Conservation (phyloP, 2,113 vertebrate genomes). For the Chlorocebus sabaeus region DNA sequence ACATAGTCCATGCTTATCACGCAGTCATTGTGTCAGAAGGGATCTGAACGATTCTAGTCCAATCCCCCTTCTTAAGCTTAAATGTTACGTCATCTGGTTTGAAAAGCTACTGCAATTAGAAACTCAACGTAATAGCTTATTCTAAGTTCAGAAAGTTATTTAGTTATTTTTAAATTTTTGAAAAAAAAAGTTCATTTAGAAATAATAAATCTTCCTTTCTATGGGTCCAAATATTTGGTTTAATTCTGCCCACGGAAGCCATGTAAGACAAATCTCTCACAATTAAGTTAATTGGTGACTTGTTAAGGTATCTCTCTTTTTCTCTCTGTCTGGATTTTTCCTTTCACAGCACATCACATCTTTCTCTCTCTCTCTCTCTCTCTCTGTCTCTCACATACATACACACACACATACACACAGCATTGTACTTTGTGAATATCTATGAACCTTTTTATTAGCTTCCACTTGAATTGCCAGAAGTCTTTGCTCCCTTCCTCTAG, state of each 20-base stretch:
- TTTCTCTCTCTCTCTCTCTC: neutral
- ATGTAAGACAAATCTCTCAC: neutral
- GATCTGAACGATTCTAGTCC: neutral
- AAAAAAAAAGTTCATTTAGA: neutral
- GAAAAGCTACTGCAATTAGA: neutral
- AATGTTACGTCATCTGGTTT: neutral
- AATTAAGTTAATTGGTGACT: neutral
- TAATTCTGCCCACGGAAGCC: neutral
- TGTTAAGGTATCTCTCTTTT: neutral
- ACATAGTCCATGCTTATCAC: neutral
- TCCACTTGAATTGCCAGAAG: neutral
- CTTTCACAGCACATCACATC: neutral
- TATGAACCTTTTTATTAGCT: neutral
- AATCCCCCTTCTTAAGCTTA: neutral
- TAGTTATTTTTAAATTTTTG: neutral
- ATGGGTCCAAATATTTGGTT: neutral
- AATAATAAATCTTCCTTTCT: neutral
- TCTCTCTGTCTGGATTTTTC: neutral
- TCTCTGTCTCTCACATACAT: too few species aligned
- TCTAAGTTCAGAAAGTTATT: neutral
- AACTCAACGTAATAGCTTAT: neutral
- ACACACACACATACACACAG: neutral
- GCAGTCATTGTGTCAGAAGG: neutral
- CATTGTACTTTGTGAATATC: neutral
- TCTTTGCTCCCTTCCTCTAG: neutral